Percentiles rank a stretch among this genome's conserved stretches.
These are phyloP conservation scores for Nycticebus coucang DNA, from an alignment of 2,113 vertebrate genomes.

Conservation along the genomic window DNA sequence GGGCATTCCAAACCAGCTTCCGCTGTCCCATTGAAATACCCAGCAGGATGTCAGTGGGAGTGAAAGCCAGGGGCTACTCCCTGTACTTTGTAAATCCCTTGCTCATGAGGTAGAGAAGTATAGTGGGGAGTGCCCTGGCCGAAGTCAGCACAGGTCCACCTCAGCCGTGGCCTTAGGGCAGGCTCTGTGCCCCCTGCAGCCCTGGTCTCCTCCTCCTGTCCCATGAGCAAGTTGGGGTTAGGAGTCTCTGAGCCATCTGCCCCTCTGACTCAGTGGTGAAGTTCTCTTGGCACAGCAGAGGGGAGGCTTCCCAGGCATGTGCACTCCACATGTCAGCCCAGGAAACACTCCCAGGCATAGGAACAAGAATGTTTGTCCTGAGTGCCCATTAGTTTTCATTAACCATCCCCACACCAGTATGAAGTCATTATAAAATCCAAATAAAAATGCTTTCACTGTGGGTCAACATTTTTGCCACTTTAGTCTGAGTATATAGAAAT, in stretches of 20 bases:
- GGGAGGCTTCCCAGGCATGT: background rate
- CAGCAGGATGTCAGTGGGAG: too few relatives aligned
- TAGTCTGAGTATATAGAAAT: accelerated
- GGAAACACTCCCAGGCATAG: background rate
- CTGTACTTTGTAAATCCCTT: background rate
- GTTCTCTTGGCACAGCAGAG: accelerated
- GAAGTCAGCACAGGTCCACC: too few relatives aligned
- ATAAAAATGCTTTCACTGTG: background rate
- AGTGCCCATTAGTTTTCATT: background rate
- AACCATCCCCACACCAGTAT: background rate
- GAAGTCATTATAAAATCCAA: background rate
- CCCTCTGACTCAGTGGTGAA: too few relatives aligned
- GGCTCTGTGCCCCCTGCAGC: background rate
- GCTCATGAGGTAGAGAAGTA: background rate
- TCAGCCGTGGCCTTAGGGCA: too few relatives aligned
- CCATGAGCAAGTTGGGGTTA: background rate
- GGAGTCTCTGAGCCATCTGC: too few relatives aligned
- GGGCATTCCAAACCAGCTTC: background rate
- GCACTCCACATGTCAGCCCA: accelerated
- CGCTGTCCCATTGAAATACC: too few relatives aligned
- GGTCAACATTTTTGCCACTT: background rate
- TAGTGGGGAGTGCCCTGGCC: background rate
- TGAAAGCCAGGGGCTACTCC: background rate
- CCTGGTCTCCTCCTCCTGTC: too few relatives aligned
- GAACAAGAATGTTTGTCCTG: background rate